These are phyloP conservation scores for Teleogryllus occipitalis DNA, from an alignment of 1,140 invertebrate genomes.

Conservation along the genomic window DNA sequence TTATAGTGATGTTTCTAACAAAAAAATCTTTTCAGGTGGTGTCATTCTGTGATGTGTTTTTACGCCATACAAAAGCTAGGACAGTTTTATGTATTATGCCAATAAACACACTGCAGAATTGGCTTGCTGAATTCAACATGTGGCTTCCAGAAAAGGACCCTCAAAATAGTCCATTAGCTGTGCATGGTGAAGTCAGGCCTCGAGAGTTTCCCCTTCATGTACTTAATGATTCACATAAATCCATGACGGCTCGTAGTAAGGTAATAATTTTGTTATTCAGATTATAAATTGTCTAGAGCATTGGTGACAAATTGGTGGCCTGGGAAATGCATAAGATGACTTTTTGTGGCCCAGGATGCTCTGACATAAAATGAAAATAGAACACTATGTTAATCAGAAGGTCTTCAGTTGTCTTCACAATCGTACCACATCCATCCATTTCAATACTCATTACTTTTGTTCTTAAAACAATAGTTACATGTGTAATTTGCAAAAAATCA, in stretches of 20 bases:
- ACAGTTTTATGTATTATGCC: conserved; percentile 95
- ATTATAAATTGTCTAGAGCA: not conserved
- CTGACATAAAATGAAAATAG: too few relatives aligned
- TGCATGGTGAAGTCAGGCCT: conserved; percentile 49
- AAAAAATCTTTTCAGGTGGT: conserved; percentile 48
- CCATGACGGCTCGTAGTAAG: conserved; percentile 70
- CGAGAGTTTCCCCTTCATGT: conserved; percentile 82
- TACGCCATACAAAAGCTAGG: conserved; percentile 79
- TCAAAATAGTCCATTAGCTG: conserved; percentile 40
- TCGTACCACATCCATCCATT: too few relatives aligned
- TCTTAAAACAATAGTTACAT: too few relatives aligned
- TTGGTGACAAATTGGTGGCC: not conserved
- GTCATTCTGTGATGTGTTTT: conserved; percentile 92
- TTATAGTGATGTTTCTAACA: too few relatives aligned
- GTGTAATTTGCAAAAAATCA: too few relatives aligned
- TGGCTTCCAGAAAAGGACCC: conserved; percentile 63
- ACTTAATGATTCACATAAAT: conserved; percentile 91
- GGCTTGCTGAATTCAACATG: conserved; percentile 95
- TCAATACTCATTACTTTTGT: too few relatives aligned
- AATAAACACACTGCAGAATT: conserved; percentile 98
- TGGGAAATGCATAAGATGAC: too few relatives aligned
- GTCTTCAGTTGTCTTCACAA: too few relatives aligned
- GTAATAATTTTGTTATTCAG: conserved; percentile 34
- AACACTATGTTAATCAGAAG: too few relatives aligned
- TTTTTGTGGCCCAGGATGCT: too few relatives aligned